phyloP scores from a whole-genome alignment of 2,888 invertebrate genomes.

The Pseudococcus viburni region DNA sequence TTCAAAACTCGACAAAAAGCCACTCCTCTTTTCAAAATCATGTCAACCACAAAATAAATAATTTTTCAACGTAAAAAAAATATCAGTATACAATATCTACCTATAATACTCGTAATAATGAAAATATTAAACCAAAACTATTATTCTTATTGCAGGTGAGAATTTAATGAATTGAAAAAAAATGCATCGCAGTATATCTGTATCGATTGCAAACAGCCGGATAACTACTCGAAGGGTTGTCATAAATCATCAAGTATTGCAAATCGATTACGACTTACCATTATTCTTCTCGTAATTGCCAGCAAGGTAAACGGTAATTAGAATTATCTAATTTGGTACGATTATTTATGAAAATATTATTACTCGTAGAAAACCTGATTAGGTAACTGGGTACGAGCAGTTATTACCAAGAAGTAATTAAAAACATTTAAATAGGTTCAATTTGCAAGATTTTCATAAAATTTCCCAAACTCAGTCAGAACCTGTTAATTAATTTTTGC shows the following conservation, averaged over 20 bases:
- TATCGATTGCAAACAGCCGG: neutral
- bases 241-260: neutral
- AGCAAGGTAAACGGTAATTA: constrained; percentile 17
- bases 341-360: neutral
- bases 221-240: neutral
- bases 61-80: no score
- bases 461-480: neutral
- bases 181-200: neutral
- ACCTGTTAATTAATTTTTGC: neutral
- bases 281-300: neutral
- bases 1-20: no score
- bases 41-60: no score
- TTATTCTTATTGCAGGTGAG: constrained; percentile 7
- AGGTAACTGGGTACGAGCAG: neutral
- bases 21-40: no score
- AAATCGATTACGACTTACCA: neutral
- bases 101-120: neutral
- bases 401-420: neutral
- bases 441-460: neutral
- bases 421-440: neutral
- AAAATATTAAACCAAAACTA: neutral
- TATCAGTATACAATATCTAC: no score
- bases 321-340: constrained; percentile 4
- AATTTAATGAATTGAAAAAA: neutral
- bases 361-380: neutral